These are phyloP conservation scores for Percopsis transmontana DNA, from an alignment of 2,113 vertebrate genomes.

Conservation along the genomic window DNA sequence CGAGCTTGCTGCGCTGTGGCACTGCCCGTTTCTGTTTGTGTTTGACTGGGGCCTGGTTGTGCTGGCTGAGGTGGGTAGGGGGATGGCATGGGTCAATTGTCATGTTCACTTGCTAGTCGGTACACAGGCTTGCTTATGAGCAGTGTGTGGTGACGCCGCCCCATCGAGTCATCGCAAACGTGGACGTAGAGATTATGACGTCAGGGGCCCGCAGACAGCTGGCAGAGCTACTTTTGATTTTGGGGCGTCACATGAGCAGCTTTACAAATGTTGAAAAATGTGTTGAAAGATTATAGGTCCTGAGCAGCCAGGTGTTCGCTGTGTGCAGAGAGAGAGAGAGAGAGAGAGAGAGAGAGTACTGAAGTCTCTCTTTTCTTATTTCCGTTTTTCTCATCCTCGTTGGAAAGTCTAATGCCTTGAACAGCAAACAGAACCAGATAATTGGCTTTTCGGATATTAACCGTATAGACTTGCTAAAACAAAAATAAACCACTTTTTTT, in stretches of 20 bases:
- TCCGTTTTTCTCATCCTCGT: neutral
- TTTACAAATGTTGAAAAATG: constrained; percentile 73
- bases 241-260: constrained; percentile 46
- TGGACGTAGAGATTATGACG: constrained; percentile 24
- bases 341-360: neutral
- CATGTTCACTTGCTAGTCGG: too few relatives aligned
- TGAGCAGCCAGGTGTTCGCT: constrained; percentile 60
- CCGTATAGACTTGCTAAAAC: neutral
- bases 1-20: constrained; percentile 24
- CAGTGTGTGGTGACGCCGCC: neutral
- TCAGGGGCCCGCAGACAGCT: constrained; percentile 34
- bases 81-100: too few relatives aligned
- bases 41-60: too few relatives aligned
- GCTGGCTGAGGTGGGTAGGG: too few relatives aligned
- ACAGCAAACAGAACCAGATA: neutral
- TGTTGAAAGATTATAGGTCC: constrained; percentile 62
- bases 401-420: neutral
- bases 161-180: constrained; percentile 20
- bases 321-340: constrained; percentile 35
- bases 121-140: too few relatives aligned
- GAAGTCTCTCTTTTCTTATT: neutral
- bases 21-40: constrained; percentile 10
- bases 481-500: neutral
- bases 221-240: constrained; percentile 52
- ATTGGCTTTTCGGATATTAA: neutral